Evolutionary conservation across 2,797 vertebrate genomes (phyloP).

Genomic region (Antennarius maculatus): DNA sequence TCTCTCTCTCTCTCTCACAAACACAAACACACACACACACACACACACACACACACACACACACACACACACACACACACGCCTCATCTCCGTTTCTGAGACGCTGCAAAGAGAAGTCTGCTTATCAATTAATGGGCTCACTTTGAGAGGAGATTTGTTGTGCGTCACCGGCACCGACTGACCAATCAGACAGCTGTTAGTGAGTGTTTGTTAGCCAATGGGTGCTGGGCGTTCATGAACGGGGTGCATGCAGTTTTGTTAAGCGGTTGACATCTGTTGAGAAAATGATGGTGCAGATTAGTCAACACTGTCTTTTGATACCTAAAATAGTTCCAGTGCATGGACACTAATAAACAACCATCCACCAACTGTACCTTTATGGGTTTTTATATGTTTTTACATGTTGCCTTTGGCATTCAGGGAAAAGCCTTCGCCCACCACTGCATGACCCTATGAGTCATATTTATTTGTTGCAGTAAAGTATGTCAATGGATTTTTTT

Average conservation of each 20-base stretch:
- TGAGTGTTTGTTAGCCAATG: constrained; percentile 16
- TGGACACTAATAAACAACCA: neutral
- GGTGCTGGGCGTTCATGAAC: constrained; percentile 13
- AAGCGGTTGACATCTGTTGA: constrained; percentile 12
- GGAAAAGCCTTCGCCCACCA: constrained; percentile 15
- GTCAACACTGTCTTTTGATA: neutral
- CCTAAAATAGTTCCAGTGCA: neutral
- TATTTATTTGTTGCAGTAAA: constrained; percentile 21
- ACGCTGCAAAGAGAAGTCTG: constrained; percentile 26
- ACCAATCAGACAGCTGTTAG: constrained; percentile 46
- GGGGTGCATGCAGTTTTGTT: constrained; percentile 8
- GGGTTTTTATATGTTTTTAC: neutral
- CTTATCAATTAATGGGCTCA: constrained; percentile 61
- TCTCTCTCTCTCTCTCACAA: too few species aligned
- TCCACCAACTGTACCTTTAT: neutral
- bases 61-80: neutral
- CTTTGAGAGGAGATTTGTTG: constrained; percentile 60
- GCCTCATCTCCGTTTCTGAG: neutral
- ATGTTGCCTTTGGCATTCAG: constrained; percentile 2
- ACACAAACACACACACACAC: too few species aligned
- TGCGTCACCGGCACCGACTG: constrained; percentile 50
- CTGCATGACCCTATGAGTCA: constrained; percentile 29
- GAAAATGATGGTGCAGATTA: neutral
- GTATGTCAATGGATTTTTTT: constrained; percentile 31
- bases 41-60: too few species aligned